Evolutionary conservation across 1,140 invertebrate species (phyloP).

Genomic region (Dolichoris vasculosae): DNA sequence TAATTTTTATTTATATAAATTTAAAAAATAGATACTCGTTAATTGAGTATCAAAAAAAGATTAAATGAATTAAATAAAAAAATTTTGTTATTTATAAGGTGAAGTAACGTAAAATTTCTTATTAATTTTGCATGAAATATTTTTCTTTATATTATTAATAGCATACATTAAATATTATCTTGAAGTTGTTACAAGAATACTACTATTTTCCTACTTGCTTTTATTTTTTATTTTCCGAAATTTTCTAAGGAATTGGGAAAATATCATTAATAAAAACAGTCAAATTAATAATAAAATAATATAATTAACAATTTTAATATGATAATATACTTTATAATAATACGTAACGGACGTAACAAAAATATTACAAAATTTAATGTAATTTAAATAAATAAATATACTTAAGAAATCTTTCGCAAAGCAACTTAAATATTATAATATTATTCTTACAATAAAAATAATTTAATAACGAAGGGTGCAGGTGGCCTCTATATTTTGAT

Average conservation of each 20-base stretch:
- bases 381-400: constrained; percentile 46
- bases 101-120: constrained; percentile 16
- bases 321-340: constrained; percentile 30
- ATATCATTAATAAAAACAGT: constrained; percentile 39
- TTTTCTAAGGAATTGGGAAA: not conserved
- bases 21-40: not conserved
- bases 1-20: not conserved
- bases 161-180: constrained; percentile 28
- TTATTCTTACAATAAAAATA: constrained; percentile 53
- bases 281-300: constrained; percentile 26
- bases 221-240: not conserved
- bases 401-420: constrained; percentile 47
- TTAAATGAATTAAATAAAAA: not conserved
- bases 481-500: constrained; percentile 42
- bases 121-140: constrained; percentile 10
- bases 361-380: constrained; percentile 45
- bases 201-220: not conserved
- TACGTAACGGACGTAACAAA: constrained; percentile 41
- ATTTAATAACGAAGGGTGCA: constrained; percentile 58
- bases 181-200: constrained; percentile 15
- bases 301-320: constrained; percentile 41
- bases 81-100: not conserved
- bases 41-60: not conserved
- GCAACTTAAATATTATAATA: constrained; percentile 47
- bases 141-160: constrained; percentile 32